These are phyloP conservation scores for Coreius guichenoti DNA, from an alignment of 2,797 vertebrate species.

Conservation along the genomic window DNA sequence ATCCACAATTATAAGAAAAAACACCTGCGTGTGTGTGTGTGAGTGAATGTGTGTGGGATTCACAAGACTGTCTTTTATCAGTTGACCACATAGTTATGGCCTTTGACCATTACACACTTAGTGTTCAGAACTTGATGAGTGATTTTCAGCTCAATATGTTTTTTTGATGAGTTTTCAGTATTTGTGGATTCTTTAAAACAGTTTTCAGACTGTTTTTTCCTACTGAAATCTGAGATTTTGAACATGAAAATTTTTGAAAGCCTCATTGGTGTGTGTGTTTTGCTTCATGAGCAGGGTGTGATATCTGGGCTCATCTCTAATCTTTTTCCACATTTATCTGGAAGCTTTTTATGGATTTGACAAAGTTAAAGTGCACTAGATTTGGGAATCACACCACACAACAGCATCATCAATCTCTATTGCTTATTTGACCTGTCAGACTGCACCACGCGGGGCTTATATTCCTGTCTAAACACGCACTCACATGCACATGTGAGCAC, in stretches of 20 bases:
- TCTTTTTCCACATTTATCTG: slow-evolving; percentile 18
- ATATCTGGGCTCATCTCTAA: slow-evolving; percentile 6
- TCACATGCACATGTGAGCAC: slow-evolving; percentile 11
- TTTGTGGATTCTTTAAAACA: neutral
- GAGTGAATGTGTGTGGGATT: neutral
- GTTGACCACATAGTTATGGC: slow-evolving; percentile 8
- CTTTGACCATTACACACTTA: slow-evolving; percentile 10
- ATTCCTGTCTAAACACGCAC: slow-evolving; percentile 38
- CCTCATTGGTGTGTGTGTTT: slow-evolving; percentile 8
- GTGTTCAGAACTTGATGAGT: neutral
- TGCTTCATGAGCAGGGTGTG: neutral
- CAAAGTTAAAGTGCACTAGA: slow-evolving; percentile 5
- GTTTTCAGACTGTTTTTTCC: neutral
- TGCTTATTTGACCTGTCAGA: slow-evolving; percentile 46
- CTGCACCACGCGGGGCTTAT: slow-evolving; percentile 13
- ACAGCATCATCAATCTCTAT: slow-evolving; percentile 48
- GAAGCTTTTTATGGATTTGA: neutral
- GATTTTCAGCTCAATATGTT: neutral
- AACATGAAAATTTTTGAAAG: neutral
- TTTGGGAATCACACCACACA: neutral
- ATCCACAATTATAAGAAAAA: slow-evolving; percentile 71
- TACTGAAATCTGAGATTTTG: neutral
- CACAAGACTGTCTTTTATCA: slow-evolving; percentile 11
- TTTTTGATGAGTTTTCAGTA: neutral
- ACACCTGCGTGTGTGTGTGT: slow-evolving; percentile 44